phyloP scores from a whole-genome alignment of 53 echinoderm and acorn worm species.

The Crossaster papposus region DNA sequence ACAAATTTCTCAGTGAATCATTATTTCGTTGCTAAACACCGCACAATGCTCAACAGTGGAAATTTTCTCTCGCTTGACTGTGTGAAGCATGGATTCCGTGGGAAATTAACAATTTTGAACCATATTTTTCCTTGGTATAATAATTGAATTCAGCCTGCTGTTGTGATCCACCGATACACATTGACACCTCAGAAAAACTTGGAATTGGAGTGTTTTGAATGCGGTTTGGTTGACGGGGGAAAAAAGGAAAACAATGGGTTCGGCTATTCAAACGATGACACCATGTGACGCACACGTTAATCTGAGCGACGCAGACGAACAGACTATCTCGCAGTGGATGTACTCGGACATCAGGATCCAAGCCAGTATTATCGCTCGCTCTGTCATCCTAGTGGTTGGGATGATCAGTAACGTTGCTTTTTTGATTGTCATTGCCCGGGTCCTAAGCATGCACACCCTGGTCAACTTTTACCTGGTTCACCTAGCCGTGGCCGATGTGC shows the following conservation, averaged over 20 bases:
- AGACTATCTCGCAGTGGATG: neutral
- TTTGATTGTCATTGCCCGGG: constrained; percentile 29
- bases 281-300: constrained; percentile 22
- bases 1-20: too few species aligned
- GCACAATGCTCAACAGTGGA: too few species aligned
- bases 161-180: neutral
- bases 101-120: neutral
- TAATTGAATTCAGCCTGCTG: neutral
- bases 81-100: too few species aligned
- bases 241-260: constrained; percentile 1
- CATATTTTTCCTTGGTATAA: neutral
- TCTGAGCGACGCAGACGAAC: constrained; percentile 22
- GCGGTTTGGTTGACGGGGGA: neutral
- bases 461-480: constrained; percentile 45
- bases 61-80: too few species aligned
- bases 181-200: neutral
- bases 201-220: neutral
- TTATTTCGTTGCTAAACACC: too few species aligned
- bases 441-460: constrained; percentile 43
- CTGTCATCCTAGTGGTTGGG: constrained; percentile 16
- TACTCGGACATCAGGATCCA: constrained; percentile 5
- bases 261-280: neutral
- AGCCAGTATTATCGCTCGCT: neutral
- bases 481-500: constrained; percentile 40
- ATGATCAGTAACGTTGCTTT: constrained; percentile 40